These are phyloP conservation scores for Drosophila colorata DNA, from an alignment of 2,888 invertebrate genomes.

Conservation along the genomic window DNA sequence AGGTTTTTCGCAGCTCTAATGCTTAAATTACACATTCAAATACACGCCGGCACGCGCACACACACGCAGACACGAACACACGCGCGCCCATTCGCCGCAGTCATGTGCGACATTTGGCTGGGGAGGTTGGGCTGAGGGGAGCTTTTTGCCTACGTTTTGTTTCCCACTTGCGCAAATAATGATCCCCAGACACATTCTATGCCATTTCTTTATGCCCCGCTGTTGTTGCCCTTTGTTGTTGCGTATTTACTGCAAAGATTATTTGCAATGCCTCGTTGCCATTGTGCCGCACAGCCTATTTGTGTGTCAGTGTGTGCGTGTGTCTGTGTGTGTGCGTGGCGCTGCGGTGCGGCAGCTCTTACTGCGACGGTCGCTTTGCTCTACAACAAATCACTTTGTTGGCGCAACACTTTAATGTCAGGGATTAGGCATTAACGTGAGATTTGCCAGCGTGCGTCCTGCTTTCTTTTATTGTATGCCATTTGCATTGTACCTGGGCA, in stretches of 20 bases:
- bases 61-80: constrained; percentile 24
- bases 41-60: constrained; percentile 44
- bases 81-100: constrained; percentile 59
- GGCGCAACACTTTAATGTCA: constrained; percentile 80
- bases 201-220: constrained; percentile 31
- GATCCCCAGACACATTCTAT: constrained; percentile 79
- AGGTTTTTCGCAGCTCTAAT: constrained; percentile 77
- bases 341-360: constrained; percentile 25
- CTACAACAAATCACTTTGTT: constrained; percentile 78
- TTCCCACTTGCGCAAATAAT: constrained; percentile 80
- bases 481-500: constrained; percentile 54
- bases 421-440: constrained; percentile 79
- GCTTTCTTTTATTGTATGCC: constrained; percentile 46
- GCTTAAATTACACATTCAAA: constrained; percentile 81
- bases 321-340: too few species aligned
- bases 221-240: constrained; percentile 42
- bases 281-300: constrained; percentile 38
- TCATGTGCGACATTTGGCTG: constrained; percentile 74
- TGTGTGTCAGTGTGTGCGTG: neutral
- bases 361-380: constrained; percentile 72
- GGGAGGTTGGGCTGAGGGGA: constrained; percentile 2
- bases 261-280: constrained; percentile 75
- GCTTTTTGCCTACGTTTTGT: constrained; percentile 77
- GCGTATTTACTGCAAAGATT: constrained; percentile 78
- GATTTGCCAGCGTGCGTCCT: constrained; percentile 61